Conservation (phyloP, 2,888 invertebrate genomes). For the Drosophila mettleri region DNA sequence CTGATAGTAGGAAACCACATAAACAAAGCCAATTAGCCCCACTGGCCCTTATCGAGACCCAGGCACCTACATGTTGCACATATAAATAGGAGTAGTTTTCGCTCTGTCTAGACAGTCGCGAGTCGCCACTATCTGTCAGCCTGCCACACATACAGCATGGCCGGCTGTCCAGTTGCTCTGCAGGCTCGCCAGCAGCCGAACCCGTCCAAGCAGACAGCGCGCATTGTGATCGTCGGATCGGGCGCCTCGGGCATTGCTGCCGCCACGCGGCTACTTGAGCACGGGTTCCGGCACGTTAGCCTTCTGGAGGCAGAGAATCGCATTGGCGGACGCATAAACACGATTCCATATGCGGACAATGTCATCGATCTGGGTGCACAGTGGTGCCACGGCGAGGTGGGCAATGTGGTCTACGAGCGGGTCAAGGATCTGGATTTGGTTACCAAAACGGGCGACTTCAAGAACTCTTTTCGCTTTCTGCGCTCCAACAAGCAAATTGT, state of each 20-base stretch:
- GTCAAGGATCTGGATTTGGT: constrained; percentile 82
- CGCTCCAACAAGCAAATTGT: constrained; percentile 84
- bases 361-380: constrained; percentile 91
- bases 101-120: constrained; percentile 6
- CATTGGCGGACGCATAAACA: constrained; percentile 88
- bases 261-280: constrained; percentile 83
- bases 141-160: constrained; percentile 23
- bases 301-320: constrained; percentile 88
- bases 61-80: not conserved
- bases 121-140: not conserved
- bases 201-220: constrained; percentile 58
- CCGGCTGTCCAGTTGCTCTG: constrained; percentile 11
- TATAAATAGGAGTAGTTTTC: constrained; percentile 10
- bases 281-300: constrained; percentile 85
- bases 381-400: constrained; percentile 89
- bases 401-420: constrained; percentile 87
- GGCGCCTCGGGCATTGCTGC: constrained; percentile 84
- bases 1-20: constrained; percentile 39
- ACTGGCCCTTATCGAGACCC: not conserved
- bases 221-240: constrained; percentile 83
- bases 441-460: constrained; percentile 60
- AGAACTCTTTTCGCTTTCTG: constrained; percentile 65
- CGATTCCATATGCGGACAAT: constrained; percentile 86
- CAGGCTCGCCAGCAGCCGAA: not conserved
- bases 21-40: not conserved